Evolutionary conservation across 2,797 vertebrate genomes (phyloP).

Genomic region (Dipus sagitta): DNA sequence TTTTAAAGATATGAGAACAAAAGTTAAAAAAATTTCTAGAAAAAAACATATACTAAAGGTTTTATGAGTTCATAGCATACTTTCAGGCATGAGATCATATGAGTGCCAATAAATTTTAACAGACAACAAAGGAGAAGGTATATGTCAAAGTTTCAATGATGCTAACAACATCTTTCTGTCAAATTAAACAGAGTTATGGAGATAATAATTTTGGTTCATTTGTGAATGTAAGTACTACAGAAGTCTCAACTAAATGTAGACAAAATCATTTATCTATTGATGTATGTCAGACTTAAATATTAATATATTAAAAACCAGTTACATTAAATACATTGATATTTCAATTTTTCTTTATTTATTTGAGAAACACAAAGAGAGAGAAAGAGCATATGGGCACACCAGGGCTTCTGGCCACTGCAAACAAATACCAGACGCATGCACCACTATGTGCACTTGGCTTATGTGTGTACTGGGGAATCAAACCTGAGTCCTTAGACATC

Average conservation of each 20-base stretch:
- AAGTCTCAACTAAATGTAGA: not conserved
- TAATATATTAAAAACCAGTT: too few relatives aligned
- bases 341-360: too few relatives aligned
- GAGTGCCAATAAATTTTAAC: not conserved
- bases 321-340: not conserved
- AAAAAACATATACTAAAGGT: not conserved
- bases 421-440: too few relatives aligned
- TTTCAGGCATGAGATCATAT: not conserved
- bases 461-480: too few relatives aligned
- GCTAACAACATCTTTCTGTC: not conserved
- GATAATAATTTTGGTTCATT: not conserved
- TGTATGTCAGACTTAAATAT: not conserved
- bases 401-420: too few relatives aligned
- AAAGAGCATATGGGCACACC: too few relatives aligned
- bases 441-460: too few relatives aligned
- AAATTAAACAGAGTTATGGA: not conserved
- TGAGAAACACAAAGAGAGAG: too few relatives aligned
- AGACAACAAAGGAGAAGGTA: not conserved
- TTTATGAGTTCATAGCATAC: not conserved
- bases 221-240: not conserved
- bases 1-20: not conserved
- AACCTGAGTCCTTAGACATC: too few relatives aligned
- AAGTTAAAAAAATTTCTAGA: not conserved
- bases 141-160: not conserved
- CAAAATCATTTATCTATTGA: not conserved